phyloP scores from a whole-genome alignment of 2,797 vertebrate species.

The Falco naumanni region DNA sequence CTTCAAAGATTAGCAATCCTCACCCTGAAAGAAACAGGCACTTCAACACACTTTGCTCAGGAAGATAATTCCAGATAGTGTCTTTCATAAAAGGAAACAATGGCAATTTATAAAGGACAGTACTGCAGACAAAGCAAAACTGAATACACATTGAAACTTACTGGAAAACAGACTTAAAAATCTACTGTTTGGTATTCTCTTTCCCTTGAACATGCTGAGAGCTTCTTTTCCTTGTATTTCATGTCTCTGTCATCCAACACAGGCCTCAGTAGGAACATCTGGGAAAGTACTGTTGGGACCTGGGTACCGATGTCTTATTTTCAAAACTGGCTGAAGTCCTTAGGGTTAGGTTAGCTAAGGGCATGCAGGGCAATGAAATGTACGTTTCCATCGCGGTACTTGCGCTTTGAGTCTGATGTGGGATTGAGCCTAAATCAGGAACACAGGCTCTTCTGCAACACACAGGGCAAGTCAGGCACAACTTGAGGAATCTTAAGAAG shows the following conservation, averaged over 20 bases:
- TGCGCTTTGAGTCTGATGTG: background rate
- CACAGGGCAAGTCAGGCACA: background rate
- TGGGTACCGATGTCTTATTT: background rate
- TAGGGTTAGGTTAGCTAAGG: background rate
- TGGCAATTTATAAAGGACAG: background rate
- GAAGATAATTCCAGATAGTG: background rate
- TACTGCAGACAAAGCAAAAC: background rate
- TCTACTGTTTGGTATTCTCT: background rate
- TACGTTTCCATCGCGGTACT: fast-evolving
- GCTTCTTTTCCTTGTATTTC: background rate
- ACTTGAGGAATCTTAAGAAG: background rate
- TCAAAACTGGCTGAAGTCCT: background rate
- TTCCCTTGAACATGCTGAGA: background rate
- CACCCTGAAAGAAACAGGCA: background rate
- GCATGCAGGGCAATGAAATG: background rate
- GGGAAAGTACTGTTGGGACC: background rate
- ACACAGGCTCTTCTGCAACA: background rate
- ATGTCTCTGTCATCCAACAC: background rate
- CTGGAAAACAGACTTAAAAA: background rate
- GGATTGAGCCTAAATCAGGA: background rate
- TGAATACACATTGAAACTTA: background rate
- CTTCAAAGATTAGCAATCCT: background rate
- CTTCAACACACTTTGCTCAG: background rate
- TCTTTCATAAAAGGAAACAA: background rate
- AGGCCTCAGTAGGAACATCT: background rate